phyloP scores from a whole-genome alignment of 2,113 vertebrate species.

The Psittacula cyanocephala region DNA sequence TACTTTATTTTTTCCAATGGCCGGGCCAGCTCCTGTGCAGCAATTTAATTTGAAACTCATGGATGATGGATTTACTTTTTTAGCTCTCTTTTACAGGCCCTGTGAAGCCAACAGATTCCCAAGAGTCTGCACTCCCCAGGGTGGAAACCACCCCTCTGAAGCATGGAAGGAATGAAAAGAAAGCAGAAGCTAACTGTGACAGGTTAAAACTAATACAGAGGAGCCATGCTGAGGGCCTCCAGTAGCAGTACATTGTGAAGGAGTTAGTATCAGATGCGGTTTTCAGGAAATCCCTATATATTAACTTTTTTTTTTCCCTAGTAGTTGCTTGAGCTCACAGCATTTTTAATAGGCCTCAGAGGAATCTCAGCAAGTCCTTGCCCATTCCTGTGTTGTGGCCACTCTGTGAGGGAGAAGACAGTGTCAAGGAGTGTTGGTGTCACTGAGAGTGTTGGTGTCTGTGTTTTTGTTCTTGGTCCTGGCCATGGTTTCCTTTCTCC shows the following conservation, averaged over 20 bases:
- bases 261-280: accelerated
- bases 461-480: not conserved
- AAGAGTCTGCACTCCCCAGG: not conserved
- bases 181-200: not conserved
- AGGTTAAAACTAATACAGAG: not conserved
- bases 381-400: not conserved
- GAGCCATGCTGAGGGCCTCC: not conserved
- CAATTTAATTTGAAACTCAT: not conserved
- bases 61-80: not conserved
- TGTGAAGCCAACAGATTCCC: not conserved
- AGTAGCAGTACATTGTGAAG: not conserved
- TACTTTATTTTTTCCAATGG: not conserved
- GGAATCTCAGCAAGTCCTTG: not conserved
- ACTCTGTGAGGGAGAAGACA: not conserved
- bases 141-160: not conserved
- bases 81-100: not conserved
- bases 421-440: not conserved
- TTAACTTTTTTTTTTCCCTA: not conserved
- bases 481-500: not conserved
- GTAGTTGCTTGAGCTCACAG: not conserved
- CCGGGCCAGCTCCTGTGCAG: not conserved
- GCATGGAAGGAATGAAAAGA: not conserved
- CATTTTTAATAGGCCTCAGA: not conserved
- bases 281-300: not conserved
- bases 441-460: not conserved